Evolutionary conservation across 2,113 vertebrate genomes (phyloP).

Genomic region (Esox niger): DNA sequence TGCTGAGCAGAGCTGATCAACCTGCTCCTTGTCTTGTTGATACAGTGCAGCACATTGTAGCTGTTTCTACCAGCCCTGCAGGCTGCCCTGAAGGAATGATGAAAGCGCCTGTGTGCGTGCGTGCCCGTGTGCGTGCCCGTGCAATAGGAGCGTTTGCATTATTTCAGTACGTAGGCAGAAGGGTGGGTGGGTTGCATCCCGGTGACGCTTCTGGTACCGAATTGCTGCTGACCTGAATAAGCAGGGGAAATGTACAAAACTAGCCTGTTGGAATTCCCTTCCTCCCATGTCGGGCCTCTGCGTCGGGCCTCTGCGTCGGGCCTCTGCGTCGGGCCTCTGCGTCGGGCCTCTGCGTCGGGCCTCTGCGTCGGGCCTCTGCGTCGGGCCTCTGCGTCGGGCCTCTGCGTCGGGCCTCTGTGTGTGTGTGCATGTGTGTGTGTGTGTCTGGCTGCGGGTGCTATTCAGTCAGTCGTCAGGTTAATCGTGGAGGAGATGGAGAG

Average conservation of each 20-base stretch:
- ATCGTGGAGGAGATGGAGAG: not conserved
- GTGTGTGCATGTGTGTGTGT: not conserved
- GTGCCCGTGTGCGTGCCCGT: constrained; percentile 1
- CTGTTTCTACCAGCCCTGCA: not conserved
- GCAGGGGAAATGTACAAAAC: not conserved
- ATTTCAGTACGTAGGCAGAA: not conserved
- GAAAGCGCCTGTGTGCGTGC: constrained; percentile 2
- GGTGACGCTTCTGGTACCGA: not conserved
- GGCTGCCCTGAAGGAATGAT: not conserved
- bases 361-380: too few relatives aligned
- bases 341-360: too few relatives aligned
- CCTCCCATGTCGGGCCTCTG: too few relatives aligned
- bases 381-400: too few relatives aligned
- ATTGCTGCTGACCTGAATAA: constrained; percentile 8
- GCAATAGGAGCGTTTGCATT: constrained; percentile 5
- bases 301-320: too few relatives aligned
- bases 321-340: too few relatives aligned
- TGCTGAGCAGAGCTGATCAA: not conserved
- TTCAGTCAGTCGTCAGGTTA: constrained; percentile 22
- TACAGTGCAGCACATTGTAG: not conserved
- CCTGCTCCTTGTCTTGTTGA: constrained; percentile 3
- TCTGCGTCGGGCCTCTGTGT: too few relatives aligned
- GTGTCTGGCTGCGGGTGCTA: constrained; percentile 22
- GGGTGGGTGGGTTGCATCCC: not conserved
- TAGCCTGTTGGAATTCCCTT: too few relatives aligned